These are phyloP conservation scores for Melitaea cinxia DNA, from an alignment of 1,140 invertebrate genomes.

Conservation along the genomic window DNA sequence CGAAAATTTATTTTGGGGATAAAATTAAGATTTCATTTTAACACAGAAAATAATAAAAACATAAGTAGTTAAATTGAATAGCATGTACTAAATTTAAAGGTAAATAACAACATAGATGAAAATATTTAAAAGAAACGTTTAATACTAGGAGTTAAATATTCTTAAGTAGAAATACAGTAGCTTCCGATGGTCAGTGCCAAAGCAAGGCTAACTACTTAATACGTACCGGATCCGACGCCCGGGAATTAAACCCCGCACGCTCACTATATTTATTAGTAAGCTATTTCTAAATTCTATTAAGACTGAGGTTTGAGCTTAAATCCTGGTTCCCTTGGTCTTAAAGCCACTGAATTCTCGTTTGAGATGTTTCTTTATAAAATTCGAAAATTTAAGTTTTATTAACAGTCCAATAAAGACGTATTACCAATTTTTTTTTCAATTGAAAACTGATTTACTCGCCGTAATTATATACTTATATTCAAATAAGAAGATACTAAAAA, in stretches of 20 bases:
- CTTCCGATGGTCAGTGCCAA: conserved; percentile 52
- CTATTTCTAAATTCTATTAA: conserved; percentile 59
- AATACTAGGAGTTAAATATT: neutral
- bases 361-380: conserved; percentile 29
- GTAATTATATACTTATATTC: too few relatives aligned
- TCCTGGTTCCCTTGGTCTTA: conserved; percentile 61
- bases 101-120: neutral
- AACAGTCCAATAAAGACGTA: neutral
- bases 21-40: too few relatives aligned
- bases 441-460: too few relatives aligned
- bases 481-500: too few relatives aligned
- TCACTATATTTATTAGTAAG: conserved; percentile 74
- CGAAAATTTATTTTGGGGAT: too few relatives aligned
- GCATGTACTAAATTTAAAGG: too few relatives aligned
- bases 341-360: conserved; percentile 52
- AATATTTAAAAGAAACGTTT: conserved; percentile 6
- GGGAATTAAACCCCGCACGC: conserved; percentile 70
- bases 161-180: conserved; percentile 22
- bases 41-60: too few relatives aligned
- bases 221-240: conserved; percentile 50
- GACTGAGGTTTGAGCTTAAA: conserved; percentile 69
- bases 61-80: too few relatives aligned
- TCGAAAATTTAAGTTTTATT: neutral
- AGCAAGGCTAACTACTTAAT: conserved; percentile 66
- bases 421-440: too few relatives aligned